Percentiles rank a stretch among this genome's conserved stretches.
Evolutionary conservation across 2,797 vertebrate species (phyloP).

Genomic region (Taeniopygia guttata): DNA sequence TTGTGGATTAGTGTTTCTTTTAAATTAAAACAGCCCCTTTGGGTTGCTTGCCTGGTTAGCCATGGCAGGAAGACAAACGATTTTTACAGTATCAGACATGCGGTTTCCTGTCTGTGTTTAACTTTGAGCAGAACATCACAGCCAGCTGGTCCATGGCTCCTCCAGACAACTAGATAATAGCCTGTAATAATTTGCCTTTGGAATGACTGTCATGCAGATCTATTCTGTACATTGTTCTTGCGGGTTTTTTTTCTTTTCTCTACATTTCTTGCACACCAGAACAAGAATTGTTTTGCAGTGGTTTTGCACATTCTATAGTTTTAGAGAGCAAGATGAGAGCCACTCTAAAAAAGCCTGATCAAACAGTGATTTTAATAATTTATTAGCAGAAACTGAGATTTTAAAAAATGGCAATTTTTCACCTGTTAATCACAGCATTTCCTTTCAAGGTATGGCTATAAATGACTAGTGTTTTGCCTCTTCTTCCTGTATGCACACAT

Average conservation of each 20-base stretch:
- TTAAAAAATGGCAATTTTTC: background rate
- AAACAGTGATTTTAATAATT: background rate
- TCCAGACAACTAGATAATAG: slow-evolving; percentile 72
- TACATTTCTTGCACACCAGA: background rate
- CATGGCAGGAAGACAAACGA: slow-evolving; percentile 78
- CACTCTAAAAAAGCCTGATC: background rate
- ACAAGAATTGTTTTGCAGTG: background rate
- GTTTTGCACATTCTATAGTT: background rate
- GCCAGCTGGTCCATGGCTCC: slow-evolving; percentile 78
- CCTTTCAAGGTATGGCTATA: background rate
- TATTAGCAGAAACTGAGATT: background rate
- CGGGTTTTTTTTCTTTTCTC: background rate
- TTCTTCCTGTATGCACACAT: background rate
- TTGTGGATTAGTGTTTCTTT: slow-evolving; percentile 71
- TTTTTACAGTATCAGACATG: slow-evolving; percentile 88
- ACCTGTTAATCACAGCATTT: background rate
- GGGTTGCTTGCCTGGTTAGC: slow-evolving; percentile 71
- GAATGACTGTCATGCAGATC: slow-evolving; percentile 50
- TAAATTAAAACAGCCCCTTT: slow-evolving; percentile 76
- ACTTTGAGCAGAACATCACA: slow-evolving; percentile 85
- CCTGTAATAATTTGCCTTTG: slow-evolving; percentile 66
- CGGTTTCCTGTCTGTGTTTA: slow-evolving; percentile 97
- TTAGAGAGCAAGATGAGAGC: background rate
- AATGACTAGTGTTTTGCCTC: background rate
- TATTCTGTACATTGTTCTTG: slow-evolving; percentile 19